phyloP scores from a whole-genome alignment of 2,113 vertebrate species.

The Cariama cristata region DNA sequence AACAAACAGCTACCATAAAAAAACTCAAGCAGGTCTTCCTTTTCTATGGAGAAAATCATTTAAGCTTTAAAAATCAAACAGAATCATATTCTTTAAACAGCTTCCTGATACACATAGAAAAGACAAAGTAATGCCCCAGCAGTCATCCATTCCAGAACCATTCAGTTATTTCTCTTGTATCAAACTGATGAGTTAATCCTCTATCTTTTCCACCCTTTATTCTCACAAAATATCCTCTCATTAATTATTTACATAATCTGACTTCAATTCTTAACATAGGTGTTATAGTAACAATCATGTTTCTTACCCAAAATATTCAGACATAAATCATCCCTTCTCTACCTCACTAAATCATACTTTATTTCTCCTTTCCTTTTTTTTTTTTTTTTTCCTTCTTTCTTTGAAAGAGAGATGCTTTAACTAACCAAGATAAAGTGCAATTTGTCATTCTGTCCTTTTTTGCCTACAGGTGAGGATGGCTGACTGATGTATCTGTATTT shows the following conservation, averaged over 20 bases:
- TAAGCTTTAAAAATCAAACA: neutral
- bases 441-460: neutral
- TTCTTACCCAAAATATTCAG: neutral
- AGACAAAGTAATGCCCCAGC: neutral
- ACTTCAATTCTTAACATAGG: neutral
- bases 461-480: neutral
- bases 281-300: neutral
- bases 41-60: neutral
- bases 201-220: neutral
- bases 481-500: neutral
- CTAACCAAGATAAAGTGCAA: neutral
- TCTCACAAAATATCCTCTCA: neutral
- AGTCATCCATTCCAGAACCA: neutral
- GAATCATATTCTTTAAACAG: neutral
- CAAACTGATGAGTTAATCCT: neutral
- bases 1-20: neutral
- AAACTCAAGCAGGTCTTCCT: neutral
- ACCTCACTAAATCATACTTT: neutral
- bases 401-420: neutral
- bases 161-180: neutral
- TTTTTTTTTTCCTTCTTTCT: neutral
- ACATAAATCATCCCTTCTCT: neutral
- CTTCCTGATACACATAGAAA: neutral
- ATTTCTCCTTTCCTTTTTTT: neutral
- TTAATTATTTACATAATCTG: neutral